Evolutionary conservation across 2,888 invertebrate genomes (phyloP).

Genomic region (Steinernema hermaphroditum): DNA sequence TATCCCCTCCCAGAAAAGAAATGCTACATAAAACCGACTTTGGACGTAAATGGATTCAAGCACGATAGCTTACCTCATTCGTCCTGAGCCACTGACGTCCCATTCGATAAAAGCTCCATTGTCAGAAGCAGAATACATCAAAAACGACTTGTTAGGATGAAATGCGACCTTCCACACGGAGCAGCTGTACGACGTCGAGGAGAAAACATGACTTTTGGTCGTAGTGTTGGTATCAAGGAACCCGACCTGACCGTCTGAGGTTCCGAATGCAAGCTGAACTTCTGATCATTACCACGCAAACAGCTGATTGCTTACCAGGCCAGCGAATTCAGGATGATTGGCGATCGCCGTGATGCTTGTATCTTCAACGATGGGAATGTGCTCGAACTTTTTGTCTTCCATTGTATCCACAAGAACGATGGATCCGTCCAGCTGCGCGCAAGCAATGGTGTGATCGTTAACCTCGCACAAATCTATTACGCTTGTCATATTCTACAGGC

Average conservation of each 20-base stretch:
- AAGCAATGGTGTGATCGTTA: not conserved
- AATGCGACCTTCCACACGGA: not conserved
- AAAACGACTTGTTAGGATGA: not conserved
- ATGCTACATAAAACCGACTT: too few species aligned
- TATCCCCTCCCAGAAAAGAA: too few species aligned
- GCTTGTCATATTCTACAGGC: not conserved
- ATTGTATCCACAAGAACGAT: not conserved
- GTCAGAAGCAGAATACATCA: not conserved
- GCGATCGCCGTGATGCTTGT: not conserved
- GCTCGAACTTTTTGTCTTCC: not conserved
- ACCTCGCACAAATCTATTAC: not conserved
- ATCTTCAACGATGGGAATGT: not conserved
- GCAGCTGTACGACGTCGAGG: not conserved
- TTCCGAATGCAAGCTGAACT: constrained; percentile 45
- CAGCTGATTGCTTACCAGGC: not conserved
- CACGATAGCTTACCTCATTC: too few species aligned
- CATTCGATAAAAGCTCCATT: not conserved
- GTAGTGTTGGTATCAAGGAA: constrained; percentile 39
- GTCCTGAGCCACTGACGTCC: not conserved
- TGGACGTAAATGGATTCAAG: too few species aligned
- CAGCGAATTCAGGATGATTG: not conserved
- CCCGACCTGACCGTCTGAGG: constrained; percentile 40
- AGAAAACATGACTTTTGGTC: not conserved
- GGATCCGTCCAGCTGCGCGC: not conserved
- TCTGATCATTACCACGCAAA: not conserved